A percentile compares a stretch with the other conserved stretches of the same genome.
These are phyloP conservation scores for Pocillopora damicornis DNA, from an alignment of 64 coral and sea anemone species.

Conservation along the genomic window DNA sequence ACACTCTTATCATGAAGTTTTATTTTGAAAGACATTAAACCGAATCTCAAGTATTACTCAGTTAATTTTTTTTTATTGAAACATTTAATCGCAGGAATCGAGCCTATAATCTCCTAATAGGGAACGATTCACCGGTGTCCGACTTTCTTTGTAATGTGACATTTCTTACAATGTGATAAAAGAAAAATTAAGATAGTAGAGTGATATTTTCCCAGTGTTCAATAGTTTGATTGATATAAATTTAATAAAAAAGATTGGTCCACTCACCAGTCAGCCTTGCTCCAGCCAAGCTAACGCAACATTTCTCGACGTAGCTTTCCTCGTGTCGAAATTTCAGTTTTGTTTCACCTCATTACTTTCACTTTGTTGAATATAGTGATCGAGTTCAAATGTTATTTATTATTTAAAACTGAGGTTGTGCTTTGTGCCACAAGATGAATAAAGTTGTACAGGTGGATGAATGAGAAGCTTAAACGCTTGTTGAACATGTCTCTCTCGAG, in stretches of 20 bases:
- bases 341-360: neutral
- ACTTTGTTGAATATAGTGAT: neutral
- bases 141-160: no score
- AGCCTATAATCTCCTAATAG: no score
- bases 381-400: neutral
- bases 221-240: neutral
- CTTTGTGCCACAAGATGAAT: conserved; percentile 2
- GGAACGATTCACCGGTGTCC: no score
- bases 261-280: neutral
- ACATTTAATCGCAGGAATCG: no score
- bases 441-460: neutral
- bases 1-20: neutral
- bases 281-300: neutral
- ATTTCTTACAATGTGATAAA: no score
- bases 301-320: neutral
- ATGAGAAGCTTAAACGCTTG: neutral
- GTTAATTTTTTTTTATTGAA: neutral
- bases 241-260: neutral
- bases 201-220: neutral
- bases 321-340: neutral
- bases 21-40: neutral
- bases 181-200: neutral
- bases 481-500: neutral
- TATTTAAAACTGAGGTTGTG: neutral
- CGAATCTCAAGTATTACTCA: neutral